Conservation (phyloP, 2,888 invertebrate species). For the Nemotelus nigrinus region DNA sequence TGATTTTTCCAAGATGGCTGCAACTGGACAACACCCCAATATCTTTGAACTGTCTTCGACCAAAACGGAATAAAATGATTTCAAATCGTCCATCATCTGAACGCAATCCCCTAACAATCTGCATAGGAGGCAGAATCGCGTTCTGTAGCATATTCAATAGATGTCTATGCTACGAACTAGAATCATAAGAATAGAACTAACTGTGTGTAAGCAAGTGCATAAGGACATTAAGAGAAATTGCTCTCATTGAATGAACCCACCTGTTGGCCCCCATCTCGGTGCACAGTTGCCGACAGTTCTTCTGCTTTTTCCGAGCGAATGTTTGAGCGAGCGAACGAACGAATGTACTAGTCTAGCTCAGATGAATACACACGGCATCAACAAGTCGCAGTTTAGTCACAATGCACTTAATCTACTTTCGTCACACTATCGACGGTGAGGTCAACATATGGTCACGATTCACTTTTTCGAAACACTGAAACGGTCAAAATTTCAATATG, state of each 20-base stretch:
- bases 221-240: slow-evolving; percentile 44
- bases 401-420: slow-evolving; percentile 42
- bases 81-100: too few species aligned
- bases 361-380: slow-evolving; percentile 39
- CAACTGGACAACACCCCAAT: slow-evolving; percentile 36
- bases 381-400: slow-evolving; percentile 40
- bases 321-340: slow-evolving; percentile 33
- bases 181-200: not conserved
- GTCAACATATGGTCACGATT: slow-evolving; percentile 40
- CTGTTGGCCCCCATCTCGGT: slow-evolving; percentile 43
- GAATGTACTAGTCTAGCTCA: slow-evolving; percentile 22
- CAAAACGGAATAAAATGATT: too few species aligned
- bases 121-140: too few species aligned
- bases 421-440: slow-evolving; percentile 11
- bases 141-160: too few species aligned
- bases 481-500: slow-evolving; percentile 30
- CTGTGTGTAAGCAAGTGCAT: slow-evolving; percentile 24
- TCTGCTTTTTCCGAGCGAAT: slow-evolving; percentile 32
- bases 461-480: not conserved
- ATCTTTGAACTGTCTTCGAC: too few species aligned
- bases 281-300: slow-evolving; percentile 30
- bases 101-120: too few species aligned
- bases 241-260: slow-evolving; percentile 37
- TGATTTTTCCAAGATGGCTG: slow-evolving; percentile 31
- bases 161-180: too few species aligned